Evolutionary conservation across 2,888 invertebrate species (phyloP).

Genomic region (Hecatera dysodea): DNA sequence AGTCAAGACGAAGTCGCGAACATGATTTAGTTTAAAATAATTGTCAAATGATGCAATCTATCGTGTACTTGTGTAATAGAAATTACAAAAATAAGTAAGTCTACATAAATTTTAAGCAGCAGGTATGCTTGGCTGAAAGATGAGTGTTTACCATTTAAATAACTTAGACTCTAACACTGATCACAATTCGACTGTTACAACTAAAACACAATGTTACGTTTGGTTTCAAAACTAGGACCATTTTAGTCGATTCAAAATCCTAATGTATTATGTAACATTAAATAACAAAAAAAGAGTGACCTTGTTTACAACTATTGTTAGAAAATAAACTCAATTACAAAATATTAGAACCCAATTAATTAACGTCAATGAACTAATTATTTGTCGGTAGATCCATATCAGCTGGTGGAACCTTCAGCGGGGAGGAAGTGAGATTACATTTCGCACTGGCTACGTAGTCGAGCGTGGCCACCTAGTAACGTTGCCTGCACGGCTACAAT

Average conservation of each 20-base stretch:
- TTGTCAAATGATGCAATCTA: constrained; percentile 2
- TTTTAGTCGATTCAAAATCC: neutral
- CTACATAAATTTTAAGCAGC: neutral
- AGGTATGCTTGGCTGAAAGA: neutral
- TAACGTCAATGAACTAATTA: constrained; percentile 59
- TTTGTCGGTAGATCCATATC: constrained; percentile 63
- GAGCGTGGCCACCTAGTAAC: constrained; percentile 36
- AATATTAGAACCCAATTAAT: constrained; percentile 63
- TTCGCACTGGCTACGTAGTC: constrained; percentile 53
- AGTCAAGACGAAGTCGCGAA: neutral
- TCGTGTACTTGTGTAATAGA: neutral
- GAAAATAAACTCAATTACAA: constrained; percentile 45
- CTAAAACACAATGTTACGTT: neutral
- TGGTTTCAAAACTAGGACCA: neutral
- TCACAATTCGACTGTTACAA: neutral
- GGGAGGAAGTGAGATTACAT: constrained; percentile 62
- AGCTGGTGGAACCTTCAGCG: constrained; percentile 54
- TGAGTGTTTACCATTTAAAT: neutral
- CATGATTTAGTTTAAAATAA: constrained; percentile 4
- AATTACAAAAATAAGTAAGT: neutral
- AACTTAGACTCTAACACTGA: neutral
- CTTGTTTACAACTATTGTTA: constrained; percentile 21
- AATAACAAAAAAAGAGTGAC: constrained; percentile 24
- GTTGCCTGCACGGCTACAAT: constrained; percentile 24
- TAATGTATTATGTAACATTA: neutral